Evolutionary conservation across 37 sponge, comb jelly and placozoan species (phyloP).

Genomic region (Bolinopsis microptera): DNA sequence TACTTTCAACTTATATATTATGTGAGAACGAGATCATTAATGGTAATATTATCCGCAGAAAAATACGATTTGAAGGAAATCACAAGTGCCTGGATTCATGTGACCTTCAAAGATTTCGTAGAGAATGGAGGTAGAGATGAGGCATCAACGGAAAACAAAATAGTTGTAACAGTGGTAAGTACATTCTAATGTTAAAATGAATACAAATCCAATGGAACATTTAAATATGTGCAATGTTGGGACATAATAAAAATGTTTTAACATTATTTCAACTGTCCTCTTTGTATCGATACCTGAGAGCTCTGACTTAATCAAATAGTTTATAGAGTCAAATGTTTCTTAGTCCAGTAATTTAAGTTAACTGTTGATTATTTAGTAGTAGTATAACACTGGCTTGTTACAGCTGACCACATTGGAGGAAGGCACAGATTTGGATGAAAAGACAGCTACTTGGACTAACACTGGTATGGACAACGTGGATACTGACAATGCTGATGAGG

Average conservation of each 20-base stretch:
- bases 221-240: too few relatives aligned
- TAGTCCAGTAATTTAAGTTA: too few relatives aligned
- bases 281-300: too few relatives aligned
- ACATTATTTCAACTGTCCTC: too few relatives aligned
- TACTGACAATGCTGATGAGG: not conserved
- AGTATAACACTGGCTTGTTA: not conserved
- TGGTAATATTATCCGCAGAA: not conserved
- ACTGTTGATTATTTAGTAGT: too few relatives aligned
- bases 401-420: not conserved
- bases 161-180: not conserved
- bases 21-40: too few relatives aligned
- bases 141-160: not conserved
- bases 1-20: too few relatives aligned
- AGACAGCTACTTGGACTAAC: constrained; percentile 10
- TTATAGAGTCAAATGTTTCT: too few relatives aligned
- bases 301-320: too few relatives aligned
- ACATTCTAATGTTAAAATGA: too few relatives aligned
- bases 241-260: too few relatives aligned
- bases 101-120: not conserved
- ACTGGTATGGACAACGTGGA: not conserved
- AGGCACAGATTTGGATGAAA: not conserved
- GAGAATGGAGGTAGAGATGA: not conserved
- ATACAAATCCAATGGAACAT: too few relatives aligned
- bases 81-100: constrained; percentile 26
- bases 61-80: not conserved